Base-by-base conservation (phyloP, 2,888 invertebrate species). In the Pocota personata region DNA sequence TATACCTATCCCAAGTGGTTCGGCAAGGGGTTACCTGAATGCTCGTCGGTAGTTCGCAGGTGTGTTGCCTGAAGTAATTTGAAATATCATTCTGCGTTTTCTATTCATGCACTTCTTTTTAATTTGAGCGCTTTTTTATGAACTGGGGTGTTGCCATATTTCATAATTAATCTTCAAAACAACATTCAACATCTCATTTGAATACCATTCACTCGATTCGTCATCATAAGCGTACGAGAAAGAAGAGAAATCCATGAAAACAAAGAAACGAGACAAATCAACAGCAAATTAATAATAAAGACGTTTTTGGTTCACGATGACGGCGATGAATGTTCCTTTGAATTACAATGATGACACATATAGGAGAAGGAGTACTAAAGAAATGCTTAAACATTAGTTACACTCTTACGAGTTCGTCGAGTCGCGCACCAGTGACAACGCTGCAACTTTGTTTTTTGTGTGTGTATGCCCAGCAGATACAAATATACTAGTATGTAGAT, bases 331-430 rank as follows among this genome's bases (percentile, higher is more conserved):
- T 69, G 50, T 52, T 71, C 43, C 35, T 52, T 62, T 78, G 77
- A 78, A 71, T 78, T 62, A 55, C 77, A 35, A 48, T 48, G 64
- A 48, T 57, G 78, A 64, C 55, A 79, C 78, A 79, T 58, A 71
- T 55, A 67, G 67, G 16, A 66, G 24, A 55, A 40, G 5, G 48
- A 19, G 12, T 19, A 37, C 50, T 19, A 19, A 21, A n/a, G 10
- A 46, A 62, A 27, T 21, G 24, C 43, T 35, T 7, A 32, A 48
- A n/a, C 7, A 64, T 64, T 64, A 64, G 46, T 6, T 46, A 16
- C 24, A 16, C 16, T 66, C 37, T 35, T 21, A 55, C 14, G 37
- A 55, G 55, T 40, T 21, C 5, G 21, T 46, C 24, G 30, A 3
- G 14, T 24, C 30, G 16, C 2, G 3, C 2, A 24, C 19, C n/a